These are phyloP conservation scores for Cantharis flavilabris DNA, from an alignment of 2,888 invertebrate species.

Conservation along the genomic window DNA sequence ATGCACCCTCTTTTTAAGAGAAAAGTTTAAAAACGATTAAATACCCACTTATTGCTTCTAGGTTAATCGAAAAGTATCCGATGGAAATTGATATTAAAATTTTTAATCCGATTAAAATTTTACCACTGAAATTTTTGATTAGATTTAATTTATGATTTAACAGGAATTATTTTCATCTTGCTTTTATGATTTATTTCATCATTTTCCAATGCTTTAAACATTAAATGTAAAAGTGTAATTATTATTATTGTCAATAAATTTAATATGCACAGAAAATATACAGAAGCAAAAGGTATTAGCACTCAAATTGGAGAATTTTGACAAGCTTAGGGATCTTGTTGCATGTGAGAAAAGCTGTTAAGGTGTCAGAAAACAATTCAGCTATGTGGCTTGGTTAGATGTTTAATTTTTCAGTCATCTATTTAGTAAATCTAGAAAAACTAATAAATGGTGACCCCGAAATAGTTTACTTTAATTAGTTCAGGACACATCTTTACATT, in stretches of 20 bases:
- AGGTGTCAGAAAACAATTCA: neutral
- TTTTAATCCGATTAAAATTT: conserved; percentile 37
- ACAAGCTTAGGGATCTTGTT: neutral
- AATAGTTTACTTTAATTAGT: neutral
- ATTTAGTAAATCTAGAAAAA: neutral
- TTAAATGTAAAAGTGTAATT: neutral
- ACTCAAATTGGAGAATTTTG: neutral
- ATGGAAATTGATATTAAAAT: conserved; percentile 48
- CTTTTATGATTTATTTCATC: neutral
- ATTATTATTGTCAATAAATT: neutral
- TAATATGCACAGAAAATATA: neutral
- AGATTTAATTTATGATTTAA: neutral
- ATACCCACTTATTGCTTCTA: conserved; percentile 50
- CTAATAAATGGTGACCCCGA: neutral
- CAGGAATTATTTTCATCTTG: neutral
- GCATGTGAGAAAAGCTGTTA: neutral
- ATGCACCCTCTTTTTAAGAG: conserved; percentile 51
- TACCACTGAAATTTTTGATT: neutral
- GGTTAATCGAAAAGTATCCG: conserved; percentile 50
- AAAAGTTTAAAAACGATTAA: conserved; percentile 54
- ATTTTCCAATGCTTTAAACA: neutral
- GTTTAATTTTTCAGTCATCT: neutral
- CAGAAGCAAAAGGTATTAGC: too few relatives aligned
- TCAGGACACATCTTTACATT: too few relatives aligned
- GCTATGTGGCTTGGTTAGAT: too few relatives aligned